Percentiles rank a stretch among this genome's conserved stretches.
Evolutionary conservation across 2,113 vertebrate genomes (phyloP).

Genomic region (Syrrhaptes paradoxus): DNA sequence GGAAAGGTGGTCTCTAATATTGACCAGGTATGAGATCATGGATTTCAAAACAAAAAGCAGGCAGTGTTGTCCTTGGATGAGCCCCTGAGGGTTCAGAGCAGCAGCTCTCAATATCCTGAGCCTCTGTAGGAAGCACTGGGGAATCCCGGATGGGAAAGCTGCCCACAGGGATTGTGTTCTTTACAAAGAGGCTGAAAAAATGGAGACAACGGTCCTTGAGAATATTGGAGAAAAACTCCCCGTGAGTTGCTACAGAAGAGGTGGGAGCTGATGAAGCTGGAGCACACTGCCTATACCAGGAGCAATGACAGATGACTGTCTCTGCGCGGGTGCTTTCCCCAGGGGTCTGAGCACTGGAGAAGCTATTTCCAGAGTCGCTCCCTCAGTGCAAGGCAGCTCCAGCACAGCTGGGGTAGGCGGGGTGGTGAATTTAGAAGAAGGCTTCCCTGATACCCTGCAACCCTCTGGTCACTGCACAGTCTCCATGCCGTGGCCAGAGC

Average conservation of each 20-base stretch:
- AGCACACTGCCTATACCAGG: neutral
- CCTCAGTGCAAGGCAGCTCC: neutral
- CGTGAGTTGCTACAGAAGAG: neutral
- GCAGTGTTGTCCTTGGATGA: accelerated
- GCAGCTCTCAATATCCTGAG: neutral
- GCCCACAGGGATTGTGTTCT: accelerated
- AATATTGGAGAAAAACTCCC: neutral
- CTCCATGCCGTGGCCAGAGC: neutral
- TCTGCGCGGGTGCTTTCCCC: neutral
- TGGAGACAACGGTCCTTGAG: neutral
- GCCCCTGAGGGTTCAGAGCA: neutral
- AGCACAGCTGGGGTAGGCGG: neutral
- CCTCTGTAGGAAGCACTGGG: neutral
- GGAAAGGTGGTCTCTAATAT: neutral
- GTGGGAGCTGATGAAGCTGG: accelerated
- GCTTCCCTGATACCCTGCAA: neutral
- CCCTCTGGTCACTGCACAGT: accelerated
- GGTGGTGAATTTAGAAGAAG: neutral
- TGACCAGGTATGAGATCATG: neutral
- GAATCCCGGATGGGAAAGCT: neutral
- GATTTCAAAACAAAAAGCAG: neutral
- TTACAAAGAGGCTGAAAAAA: neutral
- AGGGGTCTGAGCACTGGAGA: neutral
- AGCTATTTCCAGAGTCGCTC: neutral
- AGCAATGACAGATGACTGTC: neutral